phyloP scores from a whole-genome alignment of 2,888 invertebrate genomes.

The Mongoloraphidia duomilia region DNA sequence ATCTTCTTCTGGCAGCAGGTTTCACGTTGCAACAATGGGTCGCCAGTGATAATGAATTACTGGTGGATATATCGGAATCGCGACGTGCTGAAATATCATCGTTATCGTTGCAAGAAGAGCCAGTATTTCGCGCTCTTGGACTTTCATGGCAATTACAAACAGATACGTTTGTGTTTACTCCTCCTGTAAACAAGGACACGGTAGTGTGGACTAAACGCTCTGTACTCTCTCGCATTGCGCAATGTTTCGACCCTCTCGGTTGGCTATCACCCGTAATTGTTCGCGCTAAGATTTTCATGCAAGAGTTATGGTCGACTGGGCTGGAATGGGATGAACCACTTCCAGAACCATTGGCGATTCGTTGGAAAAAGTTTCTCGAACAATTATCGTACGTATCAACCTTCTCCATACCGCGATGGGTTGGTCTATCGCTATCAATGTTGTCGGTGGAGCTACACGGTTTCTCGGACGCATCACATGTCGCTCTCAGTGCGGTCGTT shows the following conservation, averaged over 20 bases:
- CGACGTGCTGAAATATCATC: no score
- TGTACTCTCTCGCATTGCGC: not conserved
- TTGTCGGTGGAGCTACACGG: conserved; percentile 10
- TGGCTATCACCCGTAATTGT: conserved; percentile 1
- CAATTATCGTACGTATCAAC: no score
- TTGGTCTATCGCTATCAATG: no score
- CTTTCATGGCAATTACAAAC: not conserved
- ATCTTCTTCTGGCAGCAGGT: not conserved
- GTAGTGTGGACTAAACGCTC: not conserved
- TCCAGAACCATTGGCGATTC: not conserved
- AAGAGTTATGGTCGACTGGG: conserved; percentile 5
- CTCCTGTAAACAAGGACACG: no score
- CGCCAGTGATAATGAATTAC: not conserved
- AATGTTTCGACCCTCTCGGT: conserved; percentile 2
- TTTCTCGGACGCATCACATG: conserved; percentile 14
- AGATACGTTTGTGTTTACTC: not conserved
- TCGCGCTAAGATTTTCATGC: conserved; percentile 7
- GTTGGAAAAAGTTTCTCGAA: not conserved
- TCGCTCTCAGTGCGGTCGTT: conserved; percentile 13
- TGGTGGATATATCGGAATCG: no score
- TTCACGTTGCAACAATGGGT: not conserved
- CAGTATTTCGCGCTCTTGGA: not conserved
- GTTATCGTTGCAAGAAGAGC: no score
- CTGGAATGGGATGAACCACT: not conserved
- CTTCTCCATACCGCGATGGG: no score